Percentiles rank a stretch among this genome's conserved stretches.
Evolutionary conservation across 2,113 vertebrate species (phyloP).

Genomic region (Muntiacus muntjak): DNA sequence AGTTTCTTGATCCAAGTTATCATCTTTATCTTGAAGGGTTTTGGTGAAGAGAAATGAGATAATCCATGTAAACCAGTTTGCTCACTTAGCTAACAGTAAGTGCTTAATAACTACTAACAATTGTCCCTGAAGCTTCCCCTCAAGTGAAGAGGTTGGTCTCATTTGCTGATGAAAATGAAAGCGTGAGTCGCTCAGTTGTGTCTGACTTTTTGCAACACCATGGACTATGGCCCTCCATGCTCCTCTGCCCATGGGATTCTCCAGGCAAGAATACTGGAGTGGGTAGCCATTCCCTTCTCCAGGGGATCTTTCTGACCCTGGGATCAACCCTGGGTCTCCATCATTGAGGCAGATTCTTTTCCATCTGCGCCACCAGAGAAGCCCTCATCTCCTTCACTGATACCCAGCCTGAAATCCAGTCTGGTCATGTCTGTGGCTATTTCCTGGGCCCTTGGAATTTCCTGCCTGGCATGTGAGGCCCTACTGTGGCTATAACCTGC

Average conservation of each 20-base stretch:
- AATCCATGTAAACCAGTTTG: neutral
- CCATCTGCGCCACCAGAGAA: neutral
- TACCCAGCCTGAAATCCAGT: neutral
- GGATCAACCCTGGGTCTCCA: neutral
- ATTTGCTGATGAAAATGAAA: neutral
- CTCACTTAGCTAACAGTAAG: neutral
- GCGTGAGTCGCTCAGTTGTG: neutral
- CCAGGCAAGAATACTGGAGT: neutral
- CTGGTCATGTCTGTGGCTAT: neutral
- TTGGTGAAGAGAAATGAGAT: neutral
- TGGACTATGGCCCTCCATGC: neutral
- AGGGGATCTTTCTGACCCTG: neutral
- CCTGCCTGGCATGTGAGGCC: neutral
- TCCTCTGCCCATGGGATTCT: neutral
- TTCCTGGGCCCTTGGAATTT: neutral
- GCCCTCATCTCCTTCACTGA: neutral
- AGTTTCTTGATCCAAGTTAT: neutral
- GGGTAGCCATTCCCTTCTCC: neutral
- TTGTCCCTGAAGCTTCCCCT: neutral
- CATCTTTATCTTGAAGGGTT: neutral
- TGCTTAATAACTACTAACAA: neutral
- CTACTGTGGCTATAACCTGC: neutral
- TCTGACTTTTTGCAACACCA: neutral
- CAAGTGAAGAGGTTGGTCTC: neutral
- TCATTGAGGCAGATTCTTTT: neutral